Base-by-base conservation (phyloP, 2,113 vertebrate genomes). In the Chaetorhynchus papuensis region DNA sequence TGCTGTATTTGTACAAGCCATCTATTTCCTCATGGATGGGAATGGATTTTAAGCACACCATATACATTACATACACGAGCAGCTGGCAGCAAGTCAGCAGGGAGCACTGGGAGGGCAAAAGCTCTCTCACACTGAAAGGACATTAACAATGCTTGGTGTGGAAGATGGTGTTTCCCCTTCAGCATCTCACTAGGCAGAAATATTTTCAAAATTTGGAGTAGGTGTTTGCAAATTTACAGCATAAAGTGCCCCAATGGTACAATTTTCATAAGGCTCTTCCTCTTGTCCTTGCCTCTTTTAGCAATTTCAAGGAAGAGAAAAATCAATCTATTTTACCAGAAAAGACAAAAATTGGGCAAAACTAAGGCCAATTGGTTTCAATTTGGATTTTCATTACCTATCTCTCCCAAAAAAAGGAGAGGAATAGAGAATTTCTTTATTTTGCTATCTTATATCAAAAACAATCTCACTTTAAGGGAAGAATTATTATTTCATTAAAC, bases 1-100 rank as follows among this genome's bases (percentile, higher is more conserved):
- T 70, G 56, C 95, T 94, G 91, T 77, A 45, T 50, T 30, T 37
- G 22, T 57, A 65, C 75, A 79, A 96, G 92, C 78, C 81, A 93
- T 31, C 66, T 65, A 87, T 97, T 96, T 94, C 72, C 95, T 97
- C 96, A 79, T 90, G 89, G 47, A 94, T 95, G 89, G 89, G 76
- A 89, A 97, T 69, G 89, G 92, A 74, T 92, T 87, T 90, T 64
- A 86, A 92, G 85, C 74, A 56, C 85, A 79, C 71, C 60, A 89
- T 85, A 86, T 83, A 92, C 52, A 75, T 94, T 83, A 87, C 95
- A 83, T 59, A 90, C 41, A 54, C 39, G 49, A 93, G 90, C 83
- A 77, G 59, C 77, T 68, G 80, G 91, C 88, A 94, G 97, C 75
- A 61, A 91, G 80, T 89, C 86, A 95, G 87, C 85, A 56, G 83